Evolutionary conservation across 1,140 invertebrate genomes (phyloP).

Genomic region (Macrosteles quadrilineatus): DNA sequence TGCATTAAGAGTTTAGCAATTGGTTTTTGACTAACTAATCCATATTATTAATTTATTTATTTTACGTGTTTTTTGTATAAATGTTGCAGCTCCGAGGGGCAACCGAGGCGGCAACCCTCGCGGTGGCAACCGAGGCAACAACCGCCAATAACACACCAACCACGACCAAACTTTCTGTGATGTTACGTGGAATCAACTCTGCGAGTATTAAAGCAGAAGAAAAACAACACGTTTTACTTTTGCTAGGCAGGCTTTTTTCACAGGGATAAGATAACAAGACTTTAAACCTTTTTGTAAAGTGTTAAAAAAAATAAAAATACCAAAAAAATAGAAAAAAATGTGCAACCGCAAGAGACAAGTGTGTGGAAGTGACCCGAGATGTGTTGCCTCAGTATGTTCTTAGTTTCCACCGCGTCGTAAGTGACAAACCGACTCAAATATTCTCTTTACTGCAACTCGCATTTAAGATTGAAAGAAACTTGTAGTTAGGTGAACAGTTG

Average conservation of each 20-base stretch:
- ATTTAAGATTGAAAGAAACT: not conserved
- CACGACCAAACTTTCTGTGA: slow-evolving; percentile 16
- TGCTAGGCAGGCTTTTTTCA: slow-evolving; percentile 22
- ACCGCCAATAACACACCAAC: slow-evolving; percentile 12
- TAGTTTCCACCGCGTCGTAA: not conserved
- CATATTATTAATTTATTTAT: not conserved
- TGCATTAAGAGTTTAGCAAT: no score
- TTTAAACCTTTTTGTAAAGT: slow-evolving; percentile 16
- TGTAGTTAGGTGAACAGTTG: slow-evolving; percentile 4
- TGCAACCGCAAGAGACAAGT: slow-evolving; percentile 1
- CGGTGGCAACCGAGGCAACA: not conserved
- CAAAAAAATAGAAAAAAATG: slow-evolving; percentile 25
- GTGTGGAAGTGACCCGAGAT: slow-evolving; percentile 1
- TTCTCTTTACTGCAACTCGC: slow-evolving; percentile 6
- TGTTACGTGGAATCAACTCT: slow-evolving; percentile 4
- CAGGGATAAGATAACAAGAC: slow-evolving; percentile 20
- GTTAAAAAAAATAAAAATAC: slow-evolving; percentile 19
- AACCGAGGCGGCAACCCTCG: not conserved
- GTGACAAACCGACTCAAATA: slow-evolving; percentile 9
- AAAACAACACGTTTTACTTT: not conserved
- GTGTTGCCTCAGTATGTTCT: not conserved
- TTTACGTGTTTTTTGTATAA: not conserved
- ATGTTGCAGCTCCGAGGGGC: slow-evolving; percentile 2
- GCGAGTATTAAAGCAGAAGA: slow-evolving; percentile 13
- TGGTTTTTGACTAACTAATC: no score